A percentile compares a stretch with the other conserved stretches of the same genome.
Evolutionary conservation across 2,113 vertebrate species (phyloP).

Genomic region (Macquaria ambigua): DNA sequence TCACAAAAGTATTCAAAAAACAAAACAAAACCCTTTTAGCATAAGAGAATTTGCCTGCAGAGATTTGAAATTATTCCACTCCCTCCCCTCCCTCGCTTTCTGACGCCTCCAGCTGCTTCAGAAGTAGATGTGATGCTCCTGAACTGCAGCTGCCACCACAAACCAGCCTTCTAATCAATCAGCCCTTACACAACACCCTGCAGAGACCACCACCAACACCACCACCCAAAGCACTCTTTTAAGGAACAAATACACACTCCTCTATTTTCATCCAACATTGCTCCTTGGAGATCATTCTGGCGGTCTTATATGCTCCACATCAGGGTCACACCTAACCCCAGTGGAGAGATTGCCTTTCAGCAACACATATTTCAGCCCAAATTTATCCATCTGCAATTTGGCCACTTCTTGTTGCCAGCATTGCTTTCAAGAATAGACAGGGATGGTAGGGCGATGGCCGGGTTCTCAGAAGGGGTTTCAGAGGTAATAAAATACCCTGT

Average conservation of each 20-base stretch:
- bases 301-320: slow-evolving; percentile 8
- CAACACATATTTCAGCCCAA: slow-evolving; percentile 25
- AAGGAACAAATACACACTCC: slow-evolving; percentile 32
- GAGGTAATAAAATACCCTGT: not conserved
- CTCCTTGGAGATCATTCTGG: slow-evolving; percentile 25
- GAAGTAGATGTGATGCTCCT: slow-evolving; percentile 36
- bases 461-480: not conserved
- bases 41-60: not conserved
- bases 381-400: slow-evolving; percentile 23
- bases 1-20: not conserved
- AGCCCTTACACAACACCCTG: not conserved
- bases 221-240: slow-evolving; percentile 34
- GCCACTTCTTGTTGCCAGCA: slow-evolving; percentile 17
- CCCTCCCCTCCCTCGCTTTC: not conserved
- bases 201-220: slow-evolving; percentile 19
- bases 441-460: not conserved
- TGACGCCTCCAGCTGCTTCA: slow-evolving; percentile 25
- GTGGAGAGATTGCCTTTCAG: slow-evolving; percentile 52
- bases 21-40: not conserved
- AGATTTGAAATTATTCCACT: slow-evolving; percentile 2
- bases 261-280: slow-evolving; percentile 30
- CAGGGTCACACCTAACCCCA: slow-evolving; percentile 49
- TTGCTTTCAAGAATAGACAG: slow-evolving; percentile 1
- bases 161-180: slow-evolving; percentile 50
- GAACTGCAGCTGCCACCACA: slow-evolving; percentile 47